Conservation (phyloP, 92 coral and sea anemone species). For the Montipora capitata region DNA sequence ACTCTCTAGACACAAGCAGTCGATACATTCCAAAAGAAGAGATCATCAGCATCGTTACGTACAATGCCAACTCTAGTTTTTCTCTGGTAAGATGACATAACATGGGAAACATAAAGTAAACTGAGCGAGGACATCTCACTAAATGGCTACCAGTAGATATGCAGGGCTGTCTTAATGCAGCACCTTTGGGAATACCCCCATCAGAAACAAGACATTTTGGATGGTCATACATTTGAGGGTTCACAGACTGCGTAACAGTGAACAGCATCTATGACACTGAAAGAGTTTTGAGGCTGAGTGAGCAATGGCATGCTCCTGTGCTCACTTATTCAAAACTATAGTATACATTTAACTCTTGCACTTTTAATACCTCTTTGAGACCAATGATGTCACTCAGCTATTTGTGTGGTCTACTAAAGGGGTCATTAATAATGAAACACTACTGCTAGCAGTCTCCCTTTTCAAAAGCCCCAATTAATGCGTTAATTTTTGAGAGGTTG, state of each 20-base stretch:
- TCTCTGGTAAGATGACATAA: slow-evolving; percentile 86
- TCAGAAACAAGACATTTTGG: not conserved
- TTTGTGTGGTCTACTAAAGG: not conserved
- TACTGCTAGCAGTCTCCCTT: too few species aligned
- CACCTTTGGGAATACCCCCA: not conserved
- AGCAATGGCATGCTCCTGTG: too few species aligned
- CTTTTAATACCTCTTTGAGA: not conserved
- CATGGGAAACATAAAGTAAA: not conserved
- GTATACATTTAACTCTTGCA: too few species aligned
- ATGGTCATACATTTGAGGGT: too few species aligned
- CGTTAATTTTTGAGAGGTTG: too few species aligned
- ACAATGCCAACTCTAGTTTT: slow-evolving; percentile 88
- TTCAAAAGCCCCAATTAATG: too few species aligned
- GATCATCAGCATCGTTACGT: slow-evolving; percentile 79
- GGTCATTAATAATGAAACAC: not conserved
- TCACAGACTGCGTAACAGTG: too few species aligned
- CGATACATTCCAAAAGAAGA: slow-evolving; percentile 73
- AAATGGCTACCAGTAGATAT: not conserved
- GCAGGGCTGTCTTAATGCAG: not conserved
- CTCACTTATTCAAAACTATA: too few species aligned
- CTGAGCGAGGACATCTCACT: not conserved
- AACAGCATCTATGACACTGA: too few species aligned
- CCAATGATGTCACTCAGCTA: not conserved
- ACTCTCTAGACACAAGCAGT: slow-evolving; percentile 75
- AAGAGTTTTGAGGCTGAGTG: too few species aligned